phyloP scores from a whole-genome alignment of 2,113 vertebrate species.

The Balaeniceps rex region DNA sequence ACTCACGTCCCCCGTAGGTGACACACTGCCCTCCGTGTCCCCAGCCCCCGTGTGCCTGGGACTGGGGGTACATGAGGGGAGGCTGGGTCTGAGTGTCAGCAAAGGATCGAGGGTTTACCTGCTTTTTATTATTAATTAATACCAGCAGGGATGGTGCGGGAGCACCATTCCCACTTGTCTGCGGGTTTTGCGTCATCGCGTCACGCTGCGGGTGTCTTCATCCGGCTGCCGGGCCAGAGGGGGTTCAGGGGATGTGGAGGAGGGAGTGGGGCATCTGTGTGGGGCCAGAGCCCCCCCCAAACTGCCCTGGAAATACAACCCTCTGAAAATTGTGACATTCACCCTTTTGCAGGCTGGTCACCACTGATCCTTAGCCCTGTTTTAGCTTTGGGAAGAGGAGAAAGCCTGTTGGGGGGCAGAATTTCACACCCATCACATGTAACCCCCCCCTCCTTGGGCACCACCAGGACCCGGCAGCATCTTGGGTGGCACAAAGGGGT shows the following conservation, averaged over 20 bases:
- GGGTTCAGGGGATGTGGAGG: neutral
- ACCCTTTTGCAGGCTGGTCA: neutral
- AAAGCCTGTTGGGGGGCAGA: neutral
- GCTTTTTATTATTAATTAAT: neutral
- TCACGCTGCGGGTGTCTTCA: fast-evolving
- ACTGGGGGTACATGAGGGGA: neutral
- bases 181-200: fast-evolving
- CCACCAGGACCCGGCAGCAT: neutral
- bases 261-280: neutral
- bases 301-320: neutral
- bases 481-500: neutral
- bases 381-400: neutral
- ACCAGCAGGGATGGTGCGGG: neutral
- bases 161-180: neutral
- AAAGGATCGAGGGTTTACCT: neutral
- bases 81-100: neutral
- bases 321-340: neutral
- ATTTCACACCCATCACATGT: neutral
- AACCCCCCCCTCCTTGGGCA: neutral
- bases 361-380: neutral
- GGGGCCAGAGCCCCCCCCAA: neutral
- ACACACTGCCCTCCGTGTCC: neutral
- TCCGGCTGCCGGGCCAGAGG: neutral
- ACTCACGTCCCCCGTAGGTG: fast-evolving
- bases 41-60: fast-evolving